Evolutionary conservation across 2,888 invertebrate genomes (phyloP).

Genomic region (Mellilla xanthometata): DNA sequence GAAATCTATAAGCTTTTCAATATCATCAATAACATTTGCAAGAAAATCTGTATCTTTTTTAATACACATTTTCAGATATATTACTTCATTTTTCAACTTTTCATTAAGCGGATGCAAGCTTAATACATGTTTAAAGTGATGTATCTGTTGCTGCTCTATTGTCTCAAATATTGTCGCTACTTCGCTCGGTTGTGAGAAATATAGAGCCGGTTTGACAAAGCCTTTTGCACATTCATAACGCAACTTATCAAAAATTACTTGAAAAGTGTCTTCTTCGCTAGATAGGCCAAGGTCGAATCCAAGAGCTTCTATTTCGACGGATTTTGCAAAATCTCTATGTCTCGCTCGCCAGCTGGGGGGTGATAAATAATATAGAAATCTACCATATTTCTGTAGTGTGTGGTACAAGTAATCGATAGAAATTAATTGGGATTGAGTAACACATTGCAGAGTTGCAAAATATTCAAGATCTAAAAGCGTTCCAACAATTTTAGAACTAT

Average conservation of each 20-base stretch:
- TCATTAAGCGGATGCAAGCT: constrained; percentile 78
- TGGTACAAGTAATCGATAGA: constrained; percentile 85
- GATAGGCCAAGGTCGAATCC: constrained; percentile 66
- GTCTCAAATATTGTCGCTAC: constrained; percentile 81
- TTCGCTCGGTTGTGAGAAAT: constrained; percentile 80
- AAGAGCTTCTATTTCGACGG: constrained; percentile 68
- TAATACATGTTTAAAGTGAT: constrained; percentile 83
- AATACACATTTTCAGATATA: constrained; percentile 63
- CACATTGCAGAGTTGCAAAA: constrained; percentile 61
- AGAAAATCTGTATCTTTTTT: constrained; percentile 50
- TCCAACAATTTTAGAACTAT: constrained; percentile 56
- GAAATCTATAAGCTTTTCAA: constrained; percentile 53
- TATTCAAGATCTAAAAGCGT: constrained; percentile 68
- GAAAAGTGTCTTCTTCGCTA: constrained; percentile 64
- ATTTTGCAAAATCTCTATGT: constrained; percentile 75
- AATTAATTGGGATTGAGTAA: constrained; percentile 72
- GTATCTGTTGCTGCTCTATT: constrained; percentile 85
- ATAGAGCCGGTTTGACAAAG: constrained; percentile 76
- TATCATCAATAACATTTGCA: constrained; percentile 48
- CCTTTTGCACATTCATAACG: constrained; percentile 61
- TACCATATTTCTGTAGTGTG: constrained; percentile 84
- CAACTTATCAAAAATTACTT: constrained; percentile 70
- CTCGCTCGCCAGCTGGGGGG: constrained; percentile 83
- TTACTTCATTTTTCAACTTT: constrained; percentile 70
- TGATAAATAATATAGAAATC: constrained; percentile 86